Evolutionary conservation across 2,113 vertebrate genomes (phyloP).

Genomic region (Riparia riparia): DNA sequence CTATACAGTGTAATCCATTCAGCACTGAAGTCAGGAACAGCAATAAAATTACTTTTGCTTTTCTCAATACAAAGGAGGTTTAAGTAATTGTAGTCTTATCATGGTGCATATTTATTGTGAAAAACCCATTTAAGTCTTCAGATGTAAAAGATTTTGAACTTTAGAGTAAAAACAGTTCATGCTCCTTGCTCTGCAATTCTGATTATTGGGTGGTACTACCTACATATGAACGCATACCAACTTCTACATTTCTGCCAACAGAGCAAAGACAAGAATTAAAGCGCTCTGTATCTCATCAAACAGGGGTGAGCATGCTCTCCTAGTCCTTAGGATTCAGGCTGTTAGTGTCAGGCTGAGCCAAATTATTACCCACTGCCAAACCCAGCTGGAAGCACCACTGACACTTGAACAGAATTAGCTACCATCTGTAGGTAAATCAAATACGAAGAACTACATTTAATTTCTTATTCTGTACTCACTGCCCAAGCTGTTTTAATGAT

Average conservation of each 20-base stretch:
- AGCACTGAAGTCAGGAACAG: background rate
- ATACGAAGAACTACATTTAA: background rate
- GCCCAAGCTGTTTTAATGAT: background rate
- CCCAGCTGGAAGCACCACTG: background rate
- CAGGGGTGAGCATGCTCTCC: background rate
- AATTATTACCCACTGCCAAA: background rate
- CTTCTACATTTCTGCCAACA: background rate
- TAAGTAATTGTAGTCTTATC: background rate
- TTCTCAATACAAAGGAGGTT: background rate
- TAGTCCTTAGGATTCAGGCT: background rate
- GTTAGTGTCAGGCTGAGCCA: background rate
- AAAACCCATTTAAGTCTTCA: background rate
- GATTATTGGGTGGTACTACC: background rate
- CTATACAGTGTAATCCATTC: background rate
- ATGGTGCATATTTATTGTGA: background rate
- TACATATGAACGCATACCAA: background rate
- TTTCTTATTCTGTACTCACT: background rate
- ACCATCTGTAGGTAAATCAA: background rate
- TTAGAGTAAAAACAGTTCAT: background rate
- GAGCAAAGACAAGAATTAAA: background rate
- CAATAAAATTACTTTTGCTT: background rate
- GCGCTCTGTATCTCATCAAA: background rate
- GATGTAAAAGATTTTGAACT: background rate
- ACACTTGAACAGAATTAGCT: background rate
- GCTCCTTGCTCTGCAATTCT: background rate